Conservation (phyloP, 2,888 invertebrate genomes). For the Heterodera filipjevi region DNA sequence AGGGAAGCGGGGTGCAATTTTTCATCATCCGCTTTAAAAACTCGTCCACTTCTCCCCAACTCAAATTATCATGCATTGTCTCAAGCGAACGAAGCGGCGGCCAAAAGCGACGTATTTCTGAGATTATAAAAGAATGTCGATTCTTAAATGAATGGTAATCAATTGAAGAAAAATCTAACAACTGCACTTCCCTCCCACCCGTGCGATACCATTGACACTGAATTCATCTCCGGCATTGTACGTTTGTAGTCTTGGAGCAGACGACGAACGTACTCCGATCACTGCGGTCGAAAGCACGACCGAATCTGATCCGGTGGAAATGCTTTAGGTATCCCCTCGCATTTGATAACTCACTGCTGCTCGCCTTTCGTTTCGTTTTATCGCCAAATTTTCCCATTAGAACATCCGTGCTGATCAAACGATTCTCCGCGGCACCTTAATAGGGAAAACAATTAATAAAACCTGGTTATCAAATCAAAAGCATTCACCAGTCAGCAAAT, state of each 20-base stretch:
- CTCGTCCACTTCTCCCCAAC: conserved; percentile 83
- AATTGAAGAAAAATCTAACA: no score
- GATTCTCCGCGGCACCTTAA: conserved; percentile 69
- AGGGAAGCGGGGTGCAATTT: conserved; percentile 73
- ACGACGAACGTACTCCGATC: conserved; percentile 65
- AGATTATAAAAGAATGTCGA: background rate
- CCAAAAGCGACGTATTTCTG: conserved; percentile 71
- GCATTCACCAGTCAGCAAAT: conserved; percentile 55
- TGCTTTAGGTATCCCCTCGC: background rate
- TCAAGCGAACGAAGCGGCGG: conserved; percentile 94
- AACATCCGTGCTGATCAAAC: conserved; percentile 91
- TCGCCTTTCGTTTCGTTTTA: conserved; percentile 43
- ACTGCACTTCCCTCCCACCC: background rate
- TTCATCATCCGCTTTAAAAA: conserved; percentile 86
- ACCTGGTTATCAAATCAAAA: background rate
- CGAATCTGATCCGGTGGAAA: conserved; percentile 41
- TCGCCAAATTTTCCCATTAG: conserved; percentile 76
- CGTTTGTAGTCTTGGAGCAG: conserved; percentile 66
- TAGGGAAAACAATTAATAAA: background rate
- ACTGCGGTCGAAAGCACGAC: conserved; percentile 66
- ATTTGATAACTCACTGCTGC: conserved; percentile 38
- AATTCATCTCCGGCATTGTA: conserved; percentile 59
- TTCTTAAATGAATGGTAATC: background rate
- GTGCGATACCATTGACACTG: conserved; percentile 49
- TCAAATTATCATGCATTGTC: conserved; percentile 94